phyloP scores from a whole-genome alignment of 2,113 vertebrate genomes.

The Sinosuthora webbiana region DNA sequence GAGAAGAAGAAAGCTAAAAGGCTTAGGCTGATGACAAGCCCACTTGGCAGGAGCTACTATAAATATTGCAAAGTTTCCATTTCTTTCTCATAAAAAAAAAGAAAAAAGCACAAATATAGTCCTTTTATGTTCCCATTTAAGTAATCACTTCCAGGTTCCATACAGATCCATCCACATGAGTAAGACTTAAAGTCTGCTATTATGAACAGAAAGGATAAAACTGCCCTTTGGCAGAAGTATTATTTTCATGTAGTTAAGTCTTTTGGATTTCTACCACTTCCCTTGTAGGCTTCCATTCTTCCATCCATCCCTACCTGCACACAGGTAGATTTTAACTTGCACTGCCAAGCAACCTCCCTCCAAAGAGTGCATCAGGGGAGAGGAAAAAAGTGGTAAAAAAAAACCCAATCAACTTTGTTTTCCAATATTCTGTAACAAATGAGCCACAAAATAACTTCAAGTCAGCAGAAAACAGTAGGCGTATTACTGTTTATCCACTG shows the following conservation, averaged over 20 bases:
- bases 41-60: not conserved
- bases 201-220: slow-evolving; percentile 9
- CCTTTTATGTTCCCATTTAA: slow-evolving; percentile 27
- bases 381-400: not conserved
- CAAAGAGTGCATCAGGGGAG: not conserved
- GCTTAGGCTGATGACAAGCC: not conserved
- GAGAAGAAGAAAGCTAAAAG: not conserved
- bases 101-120: not conserved
- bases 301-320: not conserved
- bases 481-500: not conserved
- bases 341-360: not conserved
- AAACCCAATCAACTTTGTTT: not conserved
- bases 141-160: slow-evolving; percentile 37
- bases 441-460: not conserved
- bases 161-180: not conserved
- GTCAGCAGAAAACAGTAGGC: not conserved
- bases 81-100: not conserved
- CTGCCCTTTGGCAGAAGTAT: slow-evolving; percentile 4
- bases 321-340: not conserved
- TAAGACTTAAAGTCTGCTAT: not conserved
- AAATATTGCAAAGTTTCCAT: slow-evolving; percentile 25
- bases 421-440: not conserved
- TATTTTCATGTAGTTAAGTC: slow-evolving; percentile 5
- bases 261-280: slow-evolving; percentile 6
- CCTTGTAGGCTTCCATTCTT: not conserved